Conservation (phyloP, 2,888 invertebrate species). For the Oxyteleia sp. region DNA sequence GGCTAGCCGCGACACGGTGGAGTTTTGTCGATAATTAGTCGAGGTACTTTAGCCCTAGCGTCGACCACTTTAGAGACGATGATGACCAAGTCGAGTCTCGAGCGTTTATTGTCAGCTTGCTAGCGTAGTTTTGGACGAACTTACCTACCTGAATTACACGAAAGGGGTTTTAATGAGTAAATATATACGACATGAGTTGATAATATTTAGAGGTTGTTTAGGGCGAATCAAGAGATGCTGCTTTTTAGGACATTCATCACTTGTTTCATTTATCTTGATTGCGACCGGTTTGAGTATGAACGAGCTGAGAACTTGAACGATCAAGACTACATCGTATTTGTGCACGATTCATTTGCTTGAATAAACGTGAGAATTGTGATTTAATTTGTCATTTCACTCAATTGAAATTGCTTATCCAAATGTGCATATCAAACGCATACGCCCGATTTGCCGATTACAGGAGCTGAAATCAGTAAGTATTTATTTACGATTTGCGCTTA, state of each 20-base stretch:
- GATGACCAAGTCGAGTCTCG: constrained; percentile 70
- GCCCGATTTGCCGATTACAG: background rate
- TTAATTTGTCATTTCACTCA: too few species aligned
- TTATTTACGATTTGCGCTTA: constrained; percentile 4
- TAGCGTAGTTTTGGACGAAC: constrained; percentile 75
- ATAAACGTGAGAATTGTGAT: too few species aligned
- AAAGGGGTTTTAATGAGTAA: constrained; percentile 60
- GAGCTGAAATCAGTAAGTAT: constrained; percentile 14
- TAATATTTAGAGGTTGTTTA: constrained; percentile 73
- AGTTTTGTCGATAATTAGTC: constrained; percentile 65
- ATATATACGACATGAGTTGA: constrained; percentile 70
- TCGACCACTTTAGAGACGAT: constrained; percentile 65
- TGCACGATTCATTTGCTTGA: too few species aligned
- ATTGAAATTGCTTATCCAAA: background rate
- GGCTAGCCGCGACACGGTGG: constrained; percentile 42
- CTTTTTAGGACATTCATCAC: constrained; percentile 44
- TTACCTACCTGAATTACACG: constrained; percentile 67
- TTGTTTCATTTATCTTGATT: background rate
- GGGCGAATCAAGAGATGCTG: constrained; percentile 63
- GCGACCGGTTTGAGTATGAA: background rate
- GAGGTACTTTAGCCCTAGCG: constrained; percentile 58
- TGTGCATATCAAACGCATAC: background rate
- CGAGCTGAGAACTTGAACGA: background rate
- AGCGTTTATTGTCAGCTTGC: constrained; percentile 74
- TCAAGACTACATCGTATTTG: background rate